These are phyloP conservation scores for Drosophila orena DNA, from an alignment of 1,140 invertebrate genomes.

Conservation along the genomic window DNA sequence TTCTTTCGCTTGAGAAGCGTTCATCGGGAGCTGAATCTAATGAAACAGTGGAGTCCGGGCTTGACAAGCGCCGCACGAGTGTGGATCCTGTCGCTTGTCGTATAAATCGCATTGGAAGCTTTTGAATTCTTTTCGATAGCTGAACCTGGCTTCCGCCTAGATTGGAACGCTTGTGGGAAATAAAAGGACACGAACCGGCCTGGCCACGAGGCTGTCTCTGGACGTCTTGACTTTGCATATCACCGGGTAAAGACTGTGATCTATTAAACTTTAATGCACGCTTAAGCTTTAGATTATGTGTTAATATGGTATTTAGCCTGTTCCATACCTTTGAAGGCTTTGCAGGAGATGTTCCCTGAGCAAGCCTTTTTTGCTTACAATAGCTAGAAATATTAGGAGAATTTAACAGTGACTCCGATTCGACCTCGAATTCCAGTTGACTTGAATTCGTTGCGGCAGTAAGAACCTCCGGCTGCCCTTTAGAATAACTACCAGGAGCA, in stretches of 20 bases:
- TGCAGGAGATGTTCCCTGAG: neutral
- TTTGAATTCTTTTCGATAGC: slow-evolving; percentile 67
- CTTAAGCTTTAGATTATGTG: slow-evolving; percentile 89
- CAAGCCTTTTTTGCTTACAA: neutral
- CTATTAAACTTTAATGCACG: slow-evolving; percentile 88
- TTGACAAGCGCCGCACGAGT: slow-evolving; percentile 26
- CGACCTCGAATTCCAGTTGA: neutral
- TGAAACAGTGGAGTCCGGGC: slow-evolving; percentile 19
- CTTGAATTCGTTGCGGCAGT: too few relatives aligned
- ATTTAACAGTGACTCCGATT: neutral
- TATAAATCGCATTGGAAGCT: slow-evolving; percentile 61
- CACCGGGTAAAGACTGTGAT: slow-evolving; percentile 92
- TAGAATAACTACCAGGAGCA: neutral
- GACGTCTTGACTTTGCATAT: slow-evolving; percentile 84
- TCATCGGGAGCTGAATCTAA: slow-evolving; percentile 39
- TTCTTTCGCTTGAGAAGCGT: neutral
- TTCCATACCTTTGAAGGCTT: slow-evolving; percentile 84
- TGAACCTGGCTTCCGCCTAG: slow-evolving; percentile 34
- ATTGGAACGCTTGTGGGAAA: slow-evolving; percentile 34
- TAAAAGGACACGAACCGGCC: slow-evolving; percentile 62
- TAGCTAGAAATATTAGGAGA: slow-evolving; percentile 1
- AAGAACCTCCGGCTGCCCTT: neutral
- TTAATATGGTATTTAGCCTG: slow-evolving; percentile 88
- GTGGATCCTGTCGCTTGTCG: slow-evolving; percentile 31
- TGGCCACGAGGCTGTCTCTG: slow-evolving; percentile 62